Base-by-base conservation (phyloP, 2,888 invertebrate genomes). In the Agrotis clavis region DNA sequence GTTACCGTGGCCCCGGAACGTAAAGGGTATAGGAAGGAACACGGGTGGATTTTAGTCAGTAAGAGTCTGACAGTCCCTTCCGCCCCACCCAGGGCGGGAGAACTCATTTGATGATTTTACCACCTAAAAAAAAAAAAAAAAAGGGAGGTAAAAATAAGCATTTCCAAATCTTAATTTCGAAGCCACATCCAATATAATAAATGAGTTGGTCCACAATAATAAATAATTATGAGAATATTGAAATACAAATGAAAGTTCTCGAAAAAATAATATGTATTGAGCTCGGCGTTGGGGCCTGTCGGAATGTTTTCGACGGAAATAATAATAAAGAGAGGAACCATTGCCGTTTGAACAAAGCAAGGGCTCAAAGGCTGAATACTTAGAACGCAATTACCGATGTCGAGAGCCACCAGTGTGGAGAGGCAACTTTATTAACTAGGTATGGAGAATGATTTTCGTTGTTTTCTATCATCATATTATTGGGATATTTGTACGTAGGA, bases 221-320 rank as follows among this genome's bases (percentile, higher is more conserved):
- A 87, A 86, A 82, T 41, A 41, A 84, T 77, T 71, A 71, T 59
- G 71, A 80, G 82, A 86, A 87, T 89, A 90, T 87, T 87, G 87
- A 87, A 89, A 88, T 88, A 89, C 87, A 81, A 83, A 79, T 84
- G 59, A 54, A 78, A 81, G 41, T 65, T 67, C 82, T 86, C 87
- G 83, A 89, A 89, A n/a, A 89, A 89, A 89, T 88, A 25, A 88
- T 85, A 84, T n/a, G n/a, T 89, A 89, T 89, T 91, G 87, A 89
- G 86, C 74, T 71, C 71, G 68, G 70, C 79, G 76, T 71, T 72
- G 77, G 79, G 71, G 79, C 77, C 82, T 81, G 77, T 75, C 70
- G 89, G 88, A 90, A 90, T 92, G 91, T 91, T 92, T 90, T 90
- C 87, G 88, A 86, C 87, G 90, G 87, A 89, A 91, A 92, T 92